A percentile compares a stretch with the other conserved stretches of the same genome.
phyloP scores from a whole-genome alignment of 1,140 invertebrate genomes.

The Arion vulgaris region DNA sequence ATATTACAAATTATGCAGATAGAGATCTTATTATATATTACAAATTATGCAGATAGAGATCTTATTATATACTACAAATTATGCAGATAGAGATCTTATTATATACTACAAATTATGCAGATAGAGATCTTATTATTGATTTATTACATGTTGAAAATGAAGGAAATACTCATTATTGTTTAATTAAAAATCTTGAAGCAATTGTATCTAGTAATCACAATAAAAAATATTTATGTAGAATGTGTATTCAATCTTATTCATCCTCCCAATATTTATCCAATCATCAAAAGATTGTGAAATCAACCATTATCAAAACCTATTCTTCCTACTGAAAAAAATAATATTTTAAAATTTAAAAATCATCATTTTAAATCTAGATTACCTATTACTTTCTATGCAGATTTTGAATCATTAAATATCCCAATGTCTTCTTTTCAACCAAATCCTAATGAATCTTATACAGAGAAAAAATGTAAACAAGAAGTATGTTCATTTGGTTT shows the following conservation, averaged over 20 bases:
- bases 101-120: no score
- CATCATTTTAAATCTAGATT: constrained; percentile 12
- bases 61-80: no score
- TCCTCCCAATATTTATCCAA: not conserved
- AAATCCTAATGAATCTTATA: not conserved
- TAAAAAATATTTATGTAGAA: no score
- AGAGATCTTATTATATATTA: no score
- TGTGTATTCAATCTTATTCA: no score
- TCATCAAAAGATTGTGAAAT: constrained; percentile 11
- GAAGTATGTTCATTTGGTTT: constrained; percentile 1
- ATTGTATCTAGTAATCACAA: no score
- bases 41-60: no score
- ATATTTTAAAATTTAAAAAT: not conserved
- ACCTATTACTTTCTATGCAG: constrained; percentile 5
- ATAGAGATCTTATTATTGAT: constrained; percentile 2
- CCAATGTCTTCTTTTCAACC: not conserved
- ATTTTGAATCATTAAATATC: no score
- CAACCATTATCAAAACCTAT: constrained; percentile 5
- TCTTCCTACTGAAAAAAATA: not conserved
- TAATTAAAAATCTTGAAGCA: no score
- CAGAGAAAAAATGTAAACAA: constrained; percentile 11
- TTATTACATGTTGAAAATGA: constrained; percentile 10
- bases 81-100: no score
- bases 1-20: no score
- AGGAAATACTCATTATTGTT: constrained; percentile 14